Conservation (phyloP, 2,113 vertebrate genomes). For the Pungitius pungitius region DNA sequence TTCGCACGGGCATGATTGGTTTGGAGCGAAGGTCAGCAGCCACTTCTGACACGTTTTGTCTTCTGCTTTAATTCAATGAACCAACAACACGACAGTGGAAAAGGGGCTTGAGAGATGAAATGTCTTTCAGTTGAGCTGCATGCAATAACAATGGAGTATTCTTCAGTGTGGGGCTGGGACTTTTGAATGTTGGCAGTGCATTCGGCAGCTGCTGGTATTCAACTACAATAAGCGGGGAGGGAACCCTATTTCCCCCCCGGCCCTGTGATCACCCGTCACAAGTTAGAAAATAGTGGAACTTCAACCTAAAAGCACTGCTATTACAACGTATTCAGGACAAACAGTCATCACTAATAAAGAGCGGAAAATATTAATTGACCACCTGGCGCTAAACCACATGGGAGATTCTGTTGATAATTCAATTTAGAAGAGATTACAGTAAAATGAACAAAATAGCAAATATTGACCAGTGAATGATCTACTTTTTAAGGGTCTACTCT, state of each 20-base stretch:
- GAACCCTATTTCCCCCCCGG: constrained; percentile 59
- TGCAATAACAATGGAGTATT: constrained; percentile 57
- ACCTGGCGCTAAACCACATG: constrained; percentile 81
- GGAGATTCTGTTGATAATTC: constrained; percentile 85
- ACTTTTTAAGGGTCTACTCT: constrained; percentile 92
- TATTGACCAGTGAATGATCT: constrained; percentile 96
- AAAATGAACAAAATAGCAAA: constrained; percentile 96
- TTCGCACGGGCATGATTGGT: constrained; percentile 21
- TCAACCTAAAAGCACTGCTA: constrained; percentile 88
- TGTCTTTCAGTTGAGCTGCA: constrained; percentile 51
- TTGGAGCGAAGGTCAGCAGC: constrained; percentile 38
- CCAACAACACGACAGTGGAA: constrained; percentile 32
- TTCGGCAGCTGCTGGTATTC: constrained; percentile 76
- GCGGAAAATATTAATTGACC: constrained; percentile 67
- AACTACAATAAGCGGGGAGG: constrained; percentile 58
- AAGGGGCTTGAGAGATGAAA: constrained; percentile 39
- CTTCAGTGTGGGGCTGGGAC: constrained; percentile 51
- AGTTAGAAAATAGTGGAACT: constrained; percentile 83
- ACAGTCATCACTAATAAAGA: constrained; percentile 91
- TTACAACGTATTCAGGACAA: constrained; percentile 87
- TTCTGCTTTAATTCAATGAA: constrained; percentile 28
- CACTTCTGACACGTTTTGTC: constrained; percentile 23
- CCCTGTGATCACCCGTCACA: constrained; percentile 73
- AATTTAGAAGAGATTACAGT: constrained; percentile 91
- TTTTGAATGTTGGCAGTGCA: constrained; percentile 78